Evolutionary conservation across 2,797 vertebrate genomes (phyloP).

Genomic region (Centroberyx gerrardi): DNA sequence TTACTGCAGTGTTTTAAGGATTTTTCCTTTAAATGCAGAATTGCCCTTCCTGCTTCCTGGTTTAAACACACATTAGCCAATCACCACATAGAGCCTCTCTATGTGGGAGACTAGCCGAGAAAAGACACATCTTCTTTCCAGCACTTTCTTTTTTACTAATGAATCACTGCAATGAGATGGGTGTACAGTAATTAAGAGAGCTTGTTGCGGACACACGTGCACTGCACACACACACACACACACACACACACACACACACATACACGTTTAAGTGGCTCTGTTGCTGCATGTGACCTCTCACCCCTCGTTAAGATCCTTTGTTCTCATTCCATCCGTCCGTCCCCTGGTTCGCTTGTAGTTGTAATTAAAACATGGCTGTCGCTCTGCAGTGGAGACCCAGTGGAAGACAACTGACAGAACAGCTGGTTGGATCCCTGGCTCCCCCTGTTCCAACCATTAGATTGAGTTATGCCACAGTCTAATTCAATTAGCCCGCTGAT

Average conservation of each 20-base stretch:
- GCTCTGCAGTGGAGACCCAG: conserved; percentile 8
- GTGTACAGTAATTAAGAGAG: conserved; percentile 42
- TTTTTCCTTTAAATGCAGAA: conserved; percentile 5
- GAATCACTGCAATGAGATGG: conserved; percentile 24
- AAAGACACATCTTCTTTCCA: conserved; percentile 8
- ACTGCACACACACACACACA: conserved; percentile 7
- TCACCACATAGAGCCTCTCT: conserved; percentile 16
- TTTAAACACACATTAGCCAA: conserved; percentile 27
- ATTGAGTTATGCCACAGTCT: conserved; percentile 66
- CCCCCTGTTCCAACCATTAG: conserved; percentile 49
- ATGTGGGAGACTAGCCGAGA: conserved; percentile 13
- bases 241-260: conserved; percentile 1
- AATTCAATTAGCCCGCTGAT: conserved; percentile 70
- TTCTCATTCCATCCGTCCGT: conserved; percentile 21
- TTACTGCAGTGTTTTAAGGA: too few relatives aligned
- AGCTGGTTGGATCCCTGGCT: conserved; percentile 61
- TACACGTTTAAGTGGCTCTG: conserved; percentile 13
- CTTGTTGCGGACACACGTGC: conserved; percentile 24
- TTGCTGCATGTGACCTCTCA: conserved; percentile 46
- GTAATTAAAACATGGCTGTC: conserved; percentile 62
- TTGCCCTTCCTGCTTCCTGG: conserved; percentile 20
- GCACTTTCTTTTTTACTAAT: conserved; percentile 10
- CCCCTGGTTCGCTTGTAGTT: conserved; percentile 39
- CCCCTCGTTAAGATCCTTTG: conserved; percentile 53
- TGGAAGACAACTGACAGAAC: conserved; percentile 47